phyloP scores from a whole-genome alignment of 35 echinoderm and acorn worm species.

The Amphiura filiformis region DNA sequence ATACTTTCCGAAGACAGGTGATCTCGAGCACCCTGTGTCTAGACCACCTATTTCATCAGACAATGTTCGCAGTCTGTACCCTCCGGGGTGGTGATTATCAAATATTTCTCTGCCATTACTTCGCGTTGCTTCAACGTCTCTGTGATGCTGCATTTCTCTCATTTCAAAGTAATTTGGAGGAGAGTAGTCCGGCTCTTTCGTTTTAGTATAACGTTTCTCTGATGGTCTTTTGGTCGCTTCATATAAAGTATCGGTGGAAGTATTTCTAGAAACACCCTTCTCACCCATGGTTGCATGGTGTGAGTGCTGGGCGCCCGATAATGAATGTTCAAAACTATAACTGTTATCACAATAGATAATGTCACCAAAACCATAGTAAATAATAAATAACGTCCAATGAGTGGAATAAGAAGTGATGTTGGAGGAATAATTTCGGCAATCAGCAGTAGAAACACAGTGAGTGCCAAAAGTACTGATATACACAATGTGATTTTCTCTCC shows the following conservation, averaged over 20 bases:
- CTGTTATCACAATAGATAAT: constrained; percentile 91
- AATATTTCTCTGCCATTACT: constrained; percentile 85
- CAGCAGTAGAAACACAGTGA: constrained; percentile 98
- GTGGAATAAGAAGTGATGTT: constrained; percentile 92
- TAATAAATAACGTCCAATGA: constrained; percentile 91
- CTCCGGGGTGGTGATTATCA: constrained; percentile 71
- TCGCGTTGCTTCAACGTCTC: constrained; percentile 65
- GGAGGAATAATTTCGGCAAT: constrained; percentile 98
- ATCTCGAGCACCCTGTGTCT: constrained; percentile 37
- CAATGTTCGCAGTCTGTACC: constrained; percentile 69
- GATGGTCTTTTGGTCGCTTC: constrained; percentile 72
- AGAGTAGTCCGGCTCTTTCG: constrained; percentile 22
- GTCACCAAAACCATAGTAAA: constrained; percentile 98
- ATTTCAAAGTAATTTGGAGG: constrained; percentile 83
- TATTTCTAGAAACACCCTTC: constrained; percentile 89
- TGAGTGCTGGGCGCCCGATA: constrained; percentile 83
- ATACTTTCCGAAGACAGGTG: constrained; percentile 31
- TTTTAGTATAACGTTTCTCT: background rate
- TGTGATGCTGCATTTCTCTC: constrained; percentile 71
- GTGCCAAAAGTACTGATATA: constrained; percentile 92
- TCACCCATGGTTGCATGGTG: constrained; percentile 86
- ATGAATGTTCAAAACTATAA: constrained; percentile 92
- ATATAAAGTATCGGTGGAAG: constrained; percentile 91
- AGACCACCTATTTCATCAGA: constrained; percentile 45
- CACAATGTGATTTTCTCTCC: constrained; percentile 99